Percentiles rank a stretch among this genome's conserved stretches.
Conservation (phyloP, 2,888 invertebrate genomes). For the Synergus itoensis region DNA sequence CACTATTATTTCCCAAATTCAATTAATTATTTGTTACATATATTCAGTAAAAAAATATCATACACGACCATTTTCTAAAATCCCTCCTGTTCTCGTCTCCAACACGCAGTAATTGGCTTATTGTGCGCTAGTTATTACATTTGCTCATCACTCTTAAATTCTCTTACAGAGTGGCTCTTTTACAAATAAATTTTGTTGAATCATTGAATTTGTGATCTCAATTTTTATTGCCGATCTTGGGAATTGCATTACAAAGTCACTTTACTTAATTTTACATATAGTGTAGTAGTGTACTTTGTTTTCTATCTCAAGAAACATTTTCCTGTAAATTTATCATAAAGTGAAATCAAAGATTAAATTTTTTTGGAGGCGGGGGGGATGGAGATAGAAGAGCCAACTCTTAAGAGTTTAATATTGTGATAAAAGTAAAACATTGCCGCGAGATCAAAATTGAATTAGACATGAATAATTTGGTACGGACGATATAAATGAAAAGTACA, state of each 20-base stretch:
- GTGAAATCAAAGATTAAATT: too few species aligned
- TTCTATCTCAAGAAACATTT: neutral
- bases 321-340: neutral
- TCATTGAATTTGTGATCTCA: slow-evolving; percentile 2
- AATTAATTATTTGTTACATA: neutral
- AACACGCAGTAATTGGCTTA: slow-evolving; percentile 8
- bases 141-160: neutral
- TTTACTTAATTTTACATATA: neutral
- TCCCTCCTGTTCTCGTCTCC: slow-evolving; percentile 36
- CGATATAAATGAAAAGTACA: neutral
- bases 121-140: slow-evolving; percentile 8
- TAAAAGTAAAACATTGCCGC: neutral
- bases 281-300: neutral
- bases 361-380: neutral
- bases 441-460: neutral
- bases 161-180: neutral
- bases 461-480: neutral
- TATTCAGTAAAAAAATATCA: neutral
- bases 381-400: neutral
- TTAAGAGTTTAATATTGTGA: neutral
- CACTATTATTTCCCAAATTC: neutral
- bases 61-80: slow-evolving; percentile 2
- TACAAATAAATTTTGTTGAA: neutral
- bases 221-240: neutral
- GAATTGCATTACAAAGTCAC: neutral